Evolutionary conservation across 1,140 invertebrate genomes (phyloP).

Genomic region (Mizuhopecten yessoensis): DNA sequence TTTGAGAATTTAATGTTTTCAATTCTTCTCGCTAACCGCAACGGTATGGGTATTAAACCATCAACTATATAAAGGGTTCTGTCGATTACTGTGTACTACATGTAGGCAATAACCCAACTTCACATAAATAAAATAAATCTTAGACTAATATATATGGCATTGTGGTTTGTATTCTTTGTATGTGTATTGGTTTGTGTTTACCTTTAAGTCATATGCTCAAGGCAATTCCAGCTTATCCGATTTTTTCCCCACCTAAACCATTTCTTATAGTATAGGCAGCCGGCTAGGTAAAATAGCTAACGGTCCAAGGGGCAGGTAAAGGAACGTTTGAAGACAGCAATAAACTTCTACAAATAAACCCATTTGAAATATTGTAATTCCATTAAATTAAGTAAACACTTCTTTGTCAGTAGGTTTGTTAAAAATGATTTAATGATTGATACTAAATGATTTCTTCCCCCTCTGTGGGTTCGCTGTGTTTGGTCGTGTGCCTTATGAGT

Average conservation of each 20-base stretch:
- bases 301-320: constrained; percentile 1
- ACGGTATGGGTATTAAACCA: background rate
- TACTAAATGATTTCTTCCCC: constrained; percentile 14
- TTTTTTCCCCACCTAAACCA: background rate
- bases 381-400: constrained; percentile 29
- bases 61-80: background rate
- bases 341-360: constrained; percentile 25
- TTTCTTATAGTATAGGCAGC: background rate
- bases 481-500: background rate
- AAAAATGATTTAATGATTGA: constrained; percentile 30
- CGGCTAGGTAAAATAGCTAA: background rate
- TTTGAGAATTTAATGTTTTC: constrained; percentile 34
- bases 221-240: background rate
- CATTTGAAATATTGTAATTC: constrained; percentile 32
- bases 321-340: background rate
- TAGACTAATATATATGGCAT: background rate
- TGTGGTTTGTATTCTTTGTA: background rate
- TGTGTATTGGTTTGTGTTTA: background rate
- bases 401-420: constrained; percentile 18
- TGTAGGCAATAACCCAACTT: background rate
- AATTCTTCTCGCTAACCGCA: background rate
- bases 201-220: background rate
- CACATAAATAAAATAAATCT: background rate
- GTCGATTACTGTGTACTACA: background rate
- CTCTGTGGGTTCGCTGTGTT: background rate